Percentiles rank a stretch among this genome's conserved stretches.
These are phyloP conservation scores for Tychaedon coryphoeus DNA, from an alignment of 2,113 vertebrate genomes.

Conservation along the genomic window DNA sequence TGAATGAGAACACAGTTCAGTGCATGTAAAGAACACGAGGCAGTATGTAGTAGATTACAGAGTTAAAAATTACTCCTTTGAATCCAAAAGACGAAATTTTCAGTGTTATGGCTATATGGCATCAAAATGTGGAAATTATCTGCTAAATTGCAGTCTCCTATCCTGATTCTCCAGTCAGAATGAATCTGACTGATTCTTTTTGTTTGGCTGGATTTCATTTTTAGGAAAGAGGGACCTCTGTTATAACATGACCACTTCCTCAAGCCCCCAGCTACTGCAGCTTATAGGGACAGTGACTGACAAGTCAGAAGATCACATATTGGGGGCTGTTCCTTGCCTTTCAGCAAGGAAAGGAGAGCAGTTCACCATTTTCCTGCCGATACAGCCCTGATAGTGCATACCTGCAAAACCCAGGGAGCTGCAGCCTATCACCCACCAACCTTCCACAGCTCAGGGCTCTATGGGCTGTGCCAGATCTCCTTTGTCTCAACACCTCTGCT, in stretches of 20 bases:
- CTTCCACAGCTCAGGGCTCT: neutral
- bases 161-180: neutral
- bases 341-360: neutral
- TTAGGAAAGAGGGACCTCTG: neutral
- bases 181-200: neutral
- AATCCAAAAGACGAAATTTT: neutral
- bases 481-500: neutral
- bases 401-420: neutral
- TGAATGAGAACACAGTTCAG: neutral
- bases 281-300: neutral
- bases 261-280: neutral
- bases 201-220: neutral
- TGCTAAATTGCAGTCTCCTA: neutral
- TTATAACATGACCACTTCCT: neutral
- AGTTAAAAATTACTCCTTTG: constrained; percentile 1
- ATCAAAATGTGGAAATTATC: neutral
- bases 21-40: neutral
- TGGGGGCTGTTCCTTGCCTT: neutral
- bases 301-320: neutral
- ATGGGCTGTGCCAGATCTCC: rapidly evolving
- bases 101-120: neutral
- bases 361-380: neutral
- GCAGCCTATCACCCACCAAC: neutral
- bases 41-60: neutral
- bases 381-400: neutral